Percentiles rank a stretch among this genome's conserved stretches.
Conservation (phyloP, 2,888 invertebrate genomes). For the Meliscaeva auricollis region DNA sequence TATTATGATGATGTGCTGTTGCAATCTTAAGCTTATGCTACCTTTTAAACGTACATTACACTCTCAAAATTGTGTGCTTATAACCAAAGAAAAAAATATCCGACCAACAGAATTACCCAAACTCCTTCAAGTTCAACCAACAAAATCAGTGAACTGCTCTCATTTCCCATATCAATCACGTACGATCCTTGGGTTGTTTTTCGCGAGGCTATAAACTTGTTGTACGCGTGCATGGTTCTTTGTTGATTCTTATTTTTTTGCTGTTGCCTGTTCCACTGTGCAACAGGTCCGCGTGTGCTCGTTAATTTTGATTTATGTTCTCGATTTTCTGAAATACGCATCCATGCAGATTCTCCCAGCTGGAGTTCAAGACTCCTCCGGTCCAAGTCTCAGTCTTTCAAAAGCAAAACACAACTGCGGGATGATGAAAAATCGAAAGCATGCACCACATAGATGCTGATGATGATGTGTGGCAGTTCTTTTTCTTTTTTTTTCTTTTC, state of each 20-base stretch:
- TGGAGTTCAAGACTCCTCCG: conserved; percentile 51
- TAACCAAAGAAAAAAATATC: neutral
- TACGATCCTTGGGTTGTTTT: conserved; percentile 60
- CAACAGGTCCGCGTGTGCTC: conserved; percentile 73
- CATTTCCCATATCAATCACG: conserved; percentile 73
- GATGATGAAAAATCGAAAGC: conserved; percentile 71
- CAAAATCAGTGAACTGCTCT: conserved; percentile 28
- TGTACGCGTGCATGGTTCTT: conserved; percentile 49
- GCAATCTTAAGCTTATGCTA: conserved; percentile 38
- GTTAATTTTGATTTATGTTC: conserved; percentile 73
- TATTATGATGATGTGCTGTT: conserved; percentile 19
- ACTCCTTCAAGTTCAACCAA: neutral
- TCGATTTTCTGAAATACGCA: conserved; percentile 72
- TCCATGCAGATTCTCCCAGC: conserved; percentile 72
- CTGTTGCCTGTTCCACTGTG: conserved; percentile 39
- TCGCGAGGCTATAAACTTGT: conserved; percentile 57
- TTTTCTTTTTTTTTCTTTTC: conserved; percentile 2
- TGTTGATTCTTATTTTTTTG: conserved; percentile 14
- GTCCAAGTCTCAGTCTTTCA: conserved; percentile 18
- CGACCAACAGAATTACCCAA: neutral
- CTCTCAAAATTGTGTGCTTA: conserved; percentile 28
- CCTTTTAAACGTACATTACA: conserved; percentile 61
- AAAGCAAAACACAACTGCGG: conserved; percentile 4
- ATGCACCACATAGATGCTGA: conserved; percentile 61
- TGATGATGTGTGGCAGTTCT: conserved; percentile 31